Evolutionary conservation across 2,888 invertebrate genomes (phyloP).

Genomic region (Chirona hameri): DNA sequence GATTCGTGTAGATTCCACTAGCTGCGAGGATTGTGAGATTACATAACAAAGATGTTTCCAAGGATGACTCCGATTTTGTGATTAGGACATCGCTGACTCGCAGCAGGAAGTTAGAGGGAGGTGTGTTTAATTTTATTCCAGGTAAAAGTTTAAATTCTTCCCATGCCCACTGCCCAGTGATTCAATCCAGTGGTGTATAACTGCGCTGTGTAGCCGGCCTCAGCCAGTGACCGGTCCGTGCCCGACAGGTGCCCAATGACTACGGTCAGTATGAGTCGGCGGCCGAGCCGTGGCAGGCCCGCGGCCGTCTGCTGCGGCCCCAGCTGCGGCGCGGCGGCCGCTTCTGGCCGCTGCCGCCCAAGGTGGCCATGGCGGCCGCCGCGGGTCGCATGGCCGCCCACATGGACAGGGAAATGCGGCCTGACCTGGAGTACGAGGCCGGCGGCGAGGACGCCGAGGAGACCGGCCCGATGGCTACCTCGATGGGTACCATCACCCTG

Average conservation of each 20-base stretch:
- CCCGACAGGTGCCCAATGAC: conserved; percentile 32
- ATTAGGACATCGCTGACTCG: too few relatives aligned
- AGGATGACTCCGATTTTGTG: too few relatives aligned
- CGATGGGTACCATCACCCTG: conserved; percentile 76
- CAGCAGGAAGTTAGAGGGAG: too few relatives aligned
- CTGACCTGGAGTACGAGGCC: conserved; percentile 50
- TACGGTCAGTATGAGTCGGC: conserved; percentile 43
- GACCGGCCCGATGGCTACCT: conserved; percentile 64
- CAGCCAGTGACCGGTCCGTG: neutral
- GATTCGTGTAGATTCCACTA: too few relatives aligned
- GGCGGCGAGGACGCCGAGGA: conserved; percentile 56
- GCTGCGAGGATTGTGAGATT: too few relatives aligned
- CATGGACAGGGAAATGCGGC: conserved; percentile 22
- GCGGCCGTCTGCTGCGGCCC: conserved; percentile 36
- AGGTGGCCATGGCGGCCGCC: conserved; percentile 22
- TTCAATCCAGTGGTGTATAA: too few relatives aligned
- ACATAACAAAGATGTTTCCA: too few relatives aligned
- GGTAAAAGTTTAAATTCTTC: too few relatives aligned
- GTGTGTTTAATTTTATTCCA: too few relatives aligned
- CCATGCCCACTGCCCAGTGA: too few relatives aligned
- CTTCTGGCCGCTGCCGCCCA: conserved; percentile 23
- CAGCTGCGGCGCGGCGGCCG: conserved; percentile 2
- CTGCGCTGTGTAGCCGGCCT: too few relatives aligned
- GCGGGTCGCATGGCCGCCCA: conserved; percentile 6
- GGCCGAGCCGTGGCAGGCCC: conserved; percentile 45